Base-by-base conservation (phyloP, 2,888 invertebrate genomes). In the Lingula anatina region DNA sequence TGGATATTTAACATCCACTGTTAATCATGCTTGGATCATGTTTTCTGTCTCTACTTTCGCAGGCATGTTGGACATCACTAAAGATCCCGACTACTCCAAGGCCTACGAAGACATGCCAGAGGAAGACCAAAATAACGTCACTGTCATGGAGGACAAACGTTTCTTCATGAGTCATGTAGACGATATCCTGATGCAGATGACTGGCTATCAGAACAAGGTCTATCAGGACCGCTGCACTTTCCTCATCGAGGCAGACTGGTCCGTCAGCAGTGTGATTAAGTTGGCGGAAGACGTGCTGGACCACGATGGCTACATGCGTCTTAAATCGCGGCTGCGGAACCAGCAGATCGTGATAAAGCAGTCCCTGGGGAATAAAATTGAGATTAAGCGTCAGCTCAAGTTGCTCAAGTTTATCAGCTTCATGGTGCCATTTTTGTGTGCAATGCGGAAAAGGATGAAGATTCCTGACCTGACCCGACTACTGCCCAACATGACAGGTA, bases 401-500 rank as follows among this genome's bases (percentile, higher is more conserved):
- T 56, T 76, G 40, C 58, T 76, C 27, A 73, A 73, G 55, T 57
- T 76, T 26, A 62, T 74, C 48, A 65, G 69, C 47, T 77, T 73
- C 57, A 61, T 77, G 43, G 66, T 68, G 7, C 73, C 76, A 20
- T 71, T 75, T 47, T 60, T 77, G 20, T 59, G 75, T 24, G 75
- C 70, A 3, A 70, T 77, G 68, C 66, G 68, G 51, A 71, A 73
- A 47, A 49, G 70, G 28, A 77, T 77, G 77, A 70, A 68, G 50
- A 70, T 77, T 48, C 77, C 77, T 1, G 70, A 75, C 27, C 54
- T 68, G 18, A 51, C 51, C 21, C 51, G 61, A 45, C 55, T 76
- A 25, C 60, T 76, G 20, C 63, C 69, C 5, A 65, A 66, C 44
- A 51, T 72, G 28, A 57, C 66, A 54, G 71, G 76, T 76, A n/a